These are phyloP conservation scores for Saccostrea cuccullata DNA, from an alignment of 1,140 invertebrate species.

Conservation along the genomic window DNA sequence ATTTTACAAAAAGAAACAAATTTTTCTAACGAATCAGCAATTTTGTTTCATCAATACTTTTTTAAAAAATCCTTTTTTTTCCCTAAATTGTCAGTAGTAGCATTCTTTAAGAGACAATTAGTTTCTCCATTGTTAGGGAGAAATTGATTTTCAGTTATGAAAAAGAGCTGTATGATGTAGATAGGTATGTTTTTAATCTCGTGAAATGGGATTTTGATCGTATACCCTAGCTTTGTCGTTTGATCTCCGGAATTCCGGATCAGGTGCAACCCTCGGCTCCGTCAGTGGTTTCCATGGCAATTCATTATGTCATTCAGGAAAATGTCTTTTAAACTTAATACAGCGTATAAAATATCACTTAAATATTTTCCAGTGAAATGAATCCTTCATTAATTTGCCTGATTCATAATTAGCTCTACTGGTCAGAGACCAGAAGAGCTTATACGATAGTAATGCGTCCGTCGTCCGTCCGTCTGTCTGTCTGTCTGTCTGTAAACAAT, in stretches of 20 bases:
- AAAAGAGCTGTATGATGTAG: background rate
- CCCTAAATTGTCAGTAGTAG: background rate
- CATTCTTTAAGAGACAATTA: background rate
- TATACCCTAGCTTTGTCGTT: background rate
- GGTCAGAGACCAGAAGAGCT: too few relatives aligned
- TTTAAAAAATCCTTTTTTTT: background rate
- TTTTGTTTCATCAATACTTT: background rate
- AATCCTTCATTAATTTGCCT: background rate
- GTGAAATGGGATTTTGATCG: constrained; percentile 25
- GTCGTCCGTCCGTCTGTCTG: too few relatives aligned
- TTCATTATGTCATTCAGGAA: constrained; percentile 3
- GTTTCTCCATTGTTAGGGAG: background rate
- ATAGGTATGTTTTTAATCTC: background rate
- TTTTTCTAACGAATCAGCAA: too few relatives aligned
- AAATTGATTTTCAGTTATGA: constrained; percentile 2
- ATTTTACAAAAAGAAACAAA: too few relatives aligned
- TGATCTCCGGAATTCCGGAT: background rate
- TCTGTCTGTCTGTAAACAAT: too few relatives aligned
- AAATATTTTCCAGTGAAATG: constrained; percentile 17
- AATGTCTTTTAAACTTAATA: constrained; percentile 3
- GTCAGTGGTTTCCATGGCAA: background rate
- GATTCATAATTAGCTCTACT: background rate
- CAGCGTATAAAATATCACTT: constrained; percentile 14
- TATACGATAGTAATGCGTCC: too few relatives aligned
- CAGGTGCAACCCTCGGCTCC: background rate